Evolutionary conservation across 2,113 vertebrate genomes (phyloP), one percentile per base, ranked within the genome.

Genomic region (Mirounga angustirostris): DNA sequence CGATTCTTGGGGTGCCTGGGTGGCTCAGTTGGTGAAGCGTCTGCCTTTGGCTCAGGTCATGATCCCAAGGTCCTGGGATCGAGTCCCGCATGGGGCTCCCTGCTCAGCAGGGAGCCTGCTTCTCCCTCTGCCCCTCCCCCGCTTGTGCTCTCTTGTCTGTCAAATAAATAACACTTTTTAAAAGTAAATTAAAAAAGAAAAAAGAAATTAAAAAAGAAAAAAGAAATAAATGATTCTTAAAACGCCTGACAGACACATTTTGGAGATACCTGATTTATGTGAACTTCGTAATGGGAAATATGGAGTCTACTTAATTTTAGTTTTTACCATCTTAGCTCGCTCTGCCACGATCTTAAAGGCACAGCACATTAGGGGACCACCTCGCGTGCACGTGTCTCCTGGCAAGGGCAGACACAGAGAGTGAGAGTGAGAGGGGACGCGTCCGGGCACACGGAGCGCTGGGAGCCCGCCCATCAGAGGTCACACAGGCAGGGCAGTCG

Each of bases 391-490:
- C 8, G 0, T 2, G 10, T 2, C 12, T 63, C 73, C 63, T 3
- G 13, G 36, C 59, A 14, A 82, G 54, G 61, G 61, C 12, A 16
- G 52, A 40, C 6, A 9, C 10, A 14, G 11, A 33, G 5, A 2
- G 18, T 1, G 46, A 58, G 19, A 0, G 8, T 1, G 46, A 58
- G 19, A 0, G 8, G 2, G 56, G 43, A 36, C 0, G 0, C 18
- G 16, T 46, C n/a, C 1, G 3, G 24, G 43, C 78, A 24, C 12
- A 5, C 1, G 0, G 33, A 59, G 16, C 1, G 0, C 67, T 4
- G 2, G 36, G n/a, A 36, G 19, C 5, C 16, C 1, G 6, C 1
- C 36, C 73, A 22, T 22, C 26, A 13, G 58, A n/a, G n/a, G 21
- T 18, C 2, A 26, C 59, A 40, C 11, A 4, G 7, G 61, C 9